Conservation (phyloP, 2,797 vertebrate genomes). For the Borostomias antarcticus region DNA sequence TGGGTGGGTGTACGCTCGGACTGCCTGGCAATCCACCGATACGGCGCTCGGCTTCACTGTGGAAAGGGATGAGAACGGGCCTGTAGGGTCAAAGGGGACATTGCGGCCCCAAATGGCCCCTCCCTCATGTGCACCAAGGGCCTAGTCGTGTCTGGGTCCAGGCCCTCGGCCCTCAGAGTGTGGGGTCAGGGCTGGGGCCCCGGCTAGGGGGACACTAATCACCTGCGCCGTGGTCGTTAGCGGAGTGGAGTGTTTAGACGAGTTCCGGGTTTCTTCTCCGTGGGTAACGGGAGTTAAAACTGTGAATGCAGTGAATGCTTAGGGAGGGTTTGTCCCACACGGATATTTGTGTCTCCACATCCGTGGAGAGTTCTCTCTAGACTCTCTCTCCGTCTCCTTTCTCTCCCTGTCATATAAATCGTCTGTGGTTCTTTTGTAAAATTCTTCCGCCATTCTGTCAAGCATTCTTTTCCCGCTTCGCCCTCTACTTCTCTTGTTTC, state of each 20-base stretch:
- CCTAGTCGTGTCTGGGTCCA: conserved; percentile 41
- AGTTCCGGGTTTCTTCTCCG: conserved; percentile 59
- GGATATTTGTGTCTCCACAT: conserved; percentile 55
- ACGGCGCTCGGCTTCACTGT: neutral
- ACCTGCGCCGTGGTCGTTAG: conserved; percentile 59
- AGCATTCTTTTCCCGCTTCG: conserved; percentile 53
- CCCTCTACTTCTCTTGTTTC: conserved; percentile 50
- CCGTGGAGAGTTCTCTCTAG: conserved; percentile 46
- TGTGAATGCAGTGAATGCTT: conserved; percentile 54
- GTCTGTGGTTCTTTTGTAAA: conserved; percentile 70
- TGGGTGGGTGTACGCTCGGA: neutral
- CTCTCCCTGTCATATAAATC: conserved; percentile 64
- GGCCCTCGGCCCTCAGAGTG: conserved; percentile 49
- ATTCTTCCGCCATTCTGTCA: conserved; percentile 62
- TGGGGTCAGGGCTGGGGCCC: conserved; percentile 46
- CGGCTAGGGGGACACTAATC: conserved; percentile 53
- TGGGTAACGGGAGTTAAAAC: conserved; percentile 69
- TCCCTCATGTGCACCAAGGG: conserved; percentile 36
- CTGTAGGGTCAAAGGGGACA: conserved; percentile 27
- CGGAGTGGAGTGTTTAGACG: conserved; percentile 56
- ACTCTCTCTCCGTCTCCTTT: conserved; percentile 51
- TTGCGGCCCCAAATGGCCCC: conserved; percentile 28
- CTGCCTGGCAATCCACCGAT: no score
- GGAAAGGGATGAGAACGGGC: conserved; percentile 21
- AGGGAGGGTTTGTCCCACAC: neutral